Base-by-base conservation (phyloP, 1,140 invertebrate genomes). In the Thaumatotibia leucotreta region DNA sequence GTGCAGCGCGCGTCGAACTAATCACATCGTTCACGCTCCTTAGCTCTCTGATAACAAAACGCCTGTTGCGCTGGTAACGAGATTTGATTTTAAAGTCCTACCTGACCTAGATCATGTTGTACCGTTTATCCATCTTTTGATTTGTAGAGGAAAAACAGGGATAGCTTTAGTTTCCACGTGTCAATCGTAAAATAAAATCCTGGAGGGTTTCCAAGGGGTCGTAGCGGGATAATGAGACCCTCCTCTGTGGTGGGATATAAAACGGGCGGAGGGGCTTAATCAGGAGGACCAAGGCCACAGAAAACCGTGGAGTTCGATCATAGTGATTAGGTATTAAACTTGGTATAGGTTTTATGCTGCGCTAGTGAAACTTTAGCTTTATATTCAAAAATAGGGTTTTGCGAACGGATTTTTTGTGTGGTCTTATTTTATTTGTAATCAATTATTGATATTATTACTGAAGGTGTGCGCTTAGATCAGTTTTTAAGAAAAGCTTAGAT, bases 11-110 rank as follows among this genome's bases (percentile, higher is more conserved):
- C 84, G 84, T 86, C 82, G 84, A 81, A 83, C 81, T 86, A 89
- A 88, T 88, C 87, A 85, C 86, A 85, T 88, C 83, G 77, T 89
- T 88, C 83, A 89, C 84, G 87, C 80, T 89, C 68, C 84, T 84
- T 84, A 76, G 80, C 73, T 69, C 69, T 75, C 76, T 85, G 87
- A 88, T 88, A 89, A 86, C 75, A 77, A 64, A 66, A 67, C 65
- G 67, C 76, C 76, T 83, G 78, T 77, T 83, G 67, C 73, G 75
- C 74, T 79, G 69, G 78, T 84, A 78, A 77, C 68, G 49, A 58
- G 27, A 66, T 68, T 69, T 64, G 50, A 39, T 63, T 45, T 64
- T 66, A 65, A 69, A 67, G 65, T 45, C 33, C 29, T 31, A 27
- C 27, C 23, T 58, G 52, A 58, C 52, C 52, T 31, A 29, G 11